These are phyloP conservation scores for Sebastes matsubarae DNA, from an alignment of 2,797 vertebrate species.

Conservation along the genomic window DNA sequence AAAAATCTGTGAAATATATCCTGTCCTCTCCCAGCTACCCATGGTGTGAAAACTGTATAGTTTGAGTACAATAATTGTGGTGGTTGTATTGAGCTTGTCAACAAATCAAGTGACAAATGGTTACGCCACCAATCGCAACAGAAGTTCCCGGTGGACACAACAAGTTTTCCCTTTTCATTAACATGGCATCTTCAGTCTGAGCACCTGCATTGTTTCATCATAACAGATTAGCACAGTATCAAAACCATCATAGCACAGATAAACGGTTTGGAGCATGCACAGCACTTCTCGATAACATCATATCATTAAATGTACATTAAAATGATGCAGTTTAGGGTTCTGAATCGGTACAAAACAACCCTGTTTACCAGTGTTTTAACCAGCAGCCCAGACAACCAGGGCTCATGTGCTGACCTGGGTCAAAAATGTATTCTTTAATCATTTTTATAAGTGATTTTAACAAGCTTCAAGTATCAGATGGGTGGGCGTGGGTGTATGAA, in stretches of 20 bases:
- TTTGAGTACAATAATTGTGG: background rate
- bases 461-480: slow-evolving; percentile 15
- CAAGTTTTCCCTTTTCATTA: background rate
- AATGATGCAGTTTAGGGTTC: background rate
- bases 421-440: background rate
- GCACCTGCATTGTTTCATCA: background rate
- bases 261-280: slow-evolving; percentile 26
- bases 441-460: background rate
- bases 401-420: slow-evolving; percentile 24
- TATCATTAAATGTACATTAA: slow-evolving; percentile 5
- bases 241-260: background rate
- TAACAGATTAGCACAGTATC: background rate
- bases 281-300: slow-evolving; percentile 10
- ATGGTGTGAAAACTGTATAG: background rate
- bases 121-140: background rate
- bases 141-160: background rate
- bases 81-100: background rate
- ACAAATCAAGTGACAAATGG: background rate
- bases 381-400: background rate
- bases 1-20: background rate
- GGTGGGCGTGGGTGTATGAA: slow-evolving; percentile 5
- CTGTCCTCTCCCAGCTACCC: background rate
- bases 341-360: slow-evolving; percentile 16
- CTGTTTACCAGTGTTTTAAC: background rate
- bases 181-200: background rate